These are phyloP conservation scores for Atethmia centrago DNA, from an alignment of 2,888 invertebrate genomes.

Conservation along the genomic window DNA sequence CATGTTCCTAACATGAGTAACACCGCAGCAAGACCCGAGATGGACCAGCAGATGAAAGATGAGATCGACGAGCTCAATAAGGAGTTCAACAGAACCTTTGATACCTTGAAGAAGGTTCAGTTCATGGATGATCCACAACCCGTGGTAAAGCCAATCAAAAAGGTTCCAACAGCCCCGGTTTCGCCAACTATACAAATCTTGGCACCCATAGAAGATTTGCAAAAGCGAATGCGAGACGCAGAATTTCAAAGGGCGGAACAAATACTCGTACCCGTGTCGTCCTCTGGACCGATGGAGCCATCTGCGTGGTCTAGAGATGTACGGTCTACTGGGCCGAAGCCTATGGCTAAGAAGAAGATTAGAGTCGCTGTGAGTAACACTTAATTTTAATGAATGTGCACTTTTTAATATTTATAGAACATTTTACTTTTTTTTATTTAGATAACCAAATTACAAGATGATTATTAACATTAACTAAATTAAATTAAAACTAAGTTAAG, in stretches of 20 bases:
- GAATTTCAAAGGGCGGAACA: conserved; percentile 17
- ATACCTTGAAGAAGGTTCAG: conserved; percentile 77
- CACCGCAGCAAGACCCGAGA: conserved; percentile 69
- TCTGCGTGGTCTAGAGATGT: background rate
- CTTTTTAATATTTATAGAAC: background rate
- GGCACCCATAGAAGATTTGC: conserved; percentile 70
- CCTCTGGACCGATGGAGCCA: conserved; percentile 5
- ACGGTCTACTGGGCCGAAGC: conserved; percentile 71
- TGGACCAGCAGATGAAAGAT: conserved; percentile 80
- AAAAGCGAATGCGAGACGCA: conserved; percentile 32
- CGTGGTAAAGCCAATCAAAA: background rate
- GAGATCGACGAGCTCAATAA: conserved; percentile 86
- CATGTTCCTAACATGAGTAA: conserved; percentile 78
- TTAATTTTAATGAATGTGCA: background rate
- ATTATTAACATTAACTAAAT: too few relatives aligned
- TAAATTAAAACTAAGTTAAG: too few relatives aligned
- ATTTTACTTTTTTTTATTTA: background rate
- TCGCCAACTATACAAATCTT: conserved; percentile 61
- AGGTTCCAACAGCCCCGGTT: conserved; percentile 8
- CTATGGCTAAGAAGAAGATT: conserved; percentile 85
- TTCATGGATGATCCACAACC: conserved; percentile 11
- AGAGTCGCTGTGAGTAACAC: conserved; percentile 82
- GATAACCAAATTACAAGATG: too few relatives aligned
- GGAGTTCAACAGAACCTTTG: conserved; percentile 86
- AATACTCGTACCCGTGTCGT: conserved; percentile 26